Evolutionary conservation across 2,797 vertebrate species (phyloP).

Genomic region (Monodelphis domestica): DNA sequence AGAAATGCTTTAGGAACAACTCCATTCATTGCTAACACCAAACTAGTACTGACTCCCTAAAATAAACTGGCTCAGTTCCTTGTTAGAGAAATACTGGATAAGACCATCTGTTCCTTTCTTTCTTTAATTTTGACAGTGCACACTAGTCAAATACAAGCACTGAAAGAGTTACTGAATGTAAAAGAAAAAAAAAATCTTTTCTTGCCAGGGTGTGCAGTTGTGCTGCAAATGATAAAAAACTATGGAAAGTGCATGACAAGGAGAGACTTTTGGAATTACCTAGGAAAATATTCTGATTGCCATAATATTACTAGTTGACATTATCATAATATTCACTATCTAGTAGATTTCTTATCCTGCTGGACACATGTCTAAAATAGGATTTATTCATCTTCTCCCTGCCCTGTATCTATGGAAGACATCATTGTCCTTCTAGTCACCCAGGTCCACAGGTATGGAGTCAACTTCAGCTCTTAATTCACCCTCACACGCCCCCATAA

Average conservation of each 20-base stretch:
- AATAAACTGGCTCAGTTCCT: conserved; percentile 54
- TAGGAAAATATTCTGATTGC: conserved; percentile 35
- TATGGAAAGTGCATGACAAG: conserved; percentile 16
- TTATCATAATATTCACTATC: not conserved
- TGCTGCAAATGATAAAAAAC: not conserved
- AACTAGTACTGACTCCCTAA: conserved; percentile 50
- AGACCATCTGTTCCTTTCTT: conserved; percentile 51
- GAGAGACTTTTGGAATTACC: conserved; percentile 34
- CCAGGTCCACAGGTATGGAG: not conserved
- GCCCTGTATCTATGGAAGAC: not conserved
- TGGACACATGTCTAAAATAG: not conserved
- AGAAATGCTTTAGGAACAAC: conserved; percentile 57
- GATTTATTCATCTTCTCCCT: not conserved
- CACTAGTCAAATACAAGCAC: conserved; percentile 22
- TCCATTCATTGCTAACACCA: conserved; percentile 62
- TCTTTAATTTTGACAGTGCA: conserved; percentile 45
- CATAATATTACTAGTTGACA: not conserved
- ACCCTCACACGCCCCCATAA: not conserved
- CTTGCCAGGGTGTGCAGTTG: not conserved
- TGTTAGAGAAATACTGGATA: conserved; percentile 54
- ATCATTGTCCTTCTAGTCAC: not conserved
- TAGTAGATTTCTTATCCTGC: not conserved
- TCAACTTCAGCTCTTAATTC: not conserved
- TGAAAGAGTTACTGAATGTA: conserved; percentile 13
- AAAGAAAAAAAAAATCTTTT: conserved; percentile 28